A percentile compares a stretch with the other conserved stretches of the same genome.
Conservation (phyloP, 37 sponge, comb jelly and placozoan genomes). For the Cliona cf. orientalis region DNA sequence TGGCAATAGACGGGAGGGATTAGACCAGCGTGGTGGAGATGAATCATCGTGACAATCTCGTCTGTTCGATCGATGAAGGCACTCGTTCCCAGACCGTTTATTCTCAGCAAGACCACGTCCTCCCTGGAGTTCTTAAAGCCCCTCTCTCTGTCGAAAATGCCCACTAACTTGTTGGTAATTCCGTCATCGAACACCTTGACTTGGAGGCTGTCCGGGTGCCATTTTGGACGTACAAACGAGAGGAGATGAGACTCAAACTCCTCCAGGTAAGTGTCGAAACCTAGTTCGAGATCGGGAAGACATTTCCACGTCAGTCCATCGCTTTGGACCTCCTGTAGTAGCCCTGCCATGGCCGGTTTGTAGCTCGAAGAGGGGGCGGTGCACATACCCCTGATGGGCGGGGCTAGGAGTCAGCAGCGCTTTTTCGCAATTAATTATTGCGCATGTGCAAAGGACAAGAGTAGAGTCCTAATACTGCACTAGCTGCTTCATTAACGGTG, state of each 20-base stretch:
- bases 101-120: constrained; percentile 60
- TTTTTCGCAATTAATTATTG: no score
- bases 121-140: constrained; percentile 12
- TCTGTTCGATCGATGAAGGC: constrained; percentile 49
- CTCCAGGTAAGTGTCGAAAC: constrained; percentile 11
- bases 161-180: constrained; percentile 64
- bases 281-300: constrained; percentile 1
- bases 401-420: no score
- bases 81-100: constrained; percentile 77
- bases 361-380: no score
- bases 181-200: constrained; percentile 54
- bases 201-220: not conserved
- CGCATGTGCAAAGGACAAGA: no score
- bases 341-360: no score
- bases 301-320: no score
- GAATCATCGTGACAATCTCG: constrained; percentile 47
- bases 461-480: no score
- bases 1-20: constrained; percentile 45
- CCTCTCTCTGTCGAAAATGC: constrained; percentile 17
- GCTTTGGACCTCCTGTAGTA: no score
- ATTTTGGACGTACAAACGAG: constrained; percentile 32
- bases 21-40: constrained; percentile 27
- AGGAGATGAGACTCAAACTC: constrained; percentile 34
- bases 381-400: no score
- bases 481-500: no score